Base-by-base conservation (phyloP, 2,888 invertebrate genomes). In the Alsophila aescularia region DNA sequence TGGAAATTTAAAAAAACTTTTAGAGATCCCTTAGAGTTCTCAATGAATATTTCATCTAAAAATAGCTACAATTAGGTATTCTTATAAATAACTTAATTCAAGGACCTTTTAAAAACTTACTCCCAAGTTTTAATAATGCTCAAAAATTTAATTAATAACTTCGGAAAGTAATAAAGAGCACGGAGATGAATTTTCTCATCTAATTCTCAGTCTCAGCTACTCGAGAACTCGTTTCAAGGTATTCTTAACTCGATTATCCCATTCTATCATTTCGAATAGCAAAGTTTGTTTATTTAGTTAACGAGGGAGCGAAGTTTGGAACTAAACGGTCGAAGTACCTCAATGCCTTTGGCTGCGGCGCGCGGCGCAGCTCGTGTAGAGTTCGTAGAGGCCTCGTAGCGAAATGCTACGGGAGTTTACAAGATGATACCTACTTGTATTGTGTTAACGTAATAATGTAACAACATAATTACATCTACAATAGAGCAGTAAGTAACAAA, bases 251-350 rank as follows among this genome's bases (percentile, higher is more conserved):
- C 40, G 57, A 65, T 65, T 60, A 65, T 58, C 55, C 50, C 51
- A 57, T 65, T 64, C 62, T 62, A 60, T 58, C 58, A 65, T 60
- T 62, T 58, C 54, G 40, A 48, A 52, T 48, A 44, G 29, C 36
- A 36, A 62, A 62, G 51, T 65, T 65, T 54, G 45, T 59, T 62
- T 62, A 60, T 52, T 62, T 59, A 47, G 57, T 65, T 60, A 62
- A 57, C 57, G 44, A 52, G 45, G 31, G 50, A 41, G 15, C 45
- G 37, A 55, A 62, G 49, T 58, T 62, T 12, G 32, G 10, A 58
- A 65, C 54, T 56, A 47, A 58, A 44, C 47, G 58, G 50, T 36
- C 1, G 44, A 49, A 41, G 51, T 55, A 44, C 44, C 54, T 47
- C 21, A 41, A 21, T 10, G 53, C 41, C 34, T 16, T 54, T 16